Base-by-base conservation (phyloP, 2,113 vertebrate genomes). In the Aphelocoma coerulescens region DNA sequence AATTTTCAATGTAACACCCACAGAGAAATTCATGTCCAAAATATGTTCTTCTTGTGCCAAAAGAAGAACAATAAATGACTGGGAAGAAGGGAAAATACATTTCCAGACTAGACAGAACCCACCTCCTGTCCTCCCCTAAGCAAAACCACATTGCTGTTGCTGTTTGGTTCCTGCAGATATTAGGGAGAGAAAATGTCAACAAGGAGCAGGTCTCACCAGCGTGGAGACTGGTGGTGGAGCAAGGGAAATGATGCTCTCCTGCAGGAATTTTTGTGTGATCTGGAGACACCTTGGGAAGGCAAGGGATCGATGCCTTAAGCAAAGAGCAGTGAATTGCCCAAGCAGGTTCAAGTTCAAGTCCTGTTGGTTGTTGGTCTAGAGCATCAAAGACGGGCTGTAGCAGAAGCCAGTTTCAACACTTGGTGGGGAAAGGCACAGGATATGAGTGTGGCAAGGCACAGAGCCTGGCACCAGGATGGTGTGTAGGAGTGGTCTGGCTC, bases 1-100 rank as follows among this genome's bases (percentile, higher is more conserved):
- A 82, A 94, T 95, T 96, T 95, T 80, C 89, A 94, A 30, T 37
- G 49, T 78, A 95, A 95, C 96, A 95, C 94, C 96, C 94, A 96
- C 95, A 77, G 89, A 97, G 87, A 96, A 93, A 94, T 91, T 97
- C 95, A 95, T 1, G 13, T 95, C 89, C 78, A 97, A 97, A 97
- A 75, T 93, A 97, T 94, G 95, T 82, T 82, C 77, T 89, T 91
- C 78, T 95, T 54, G 54, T 96, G 95, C 95, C 96, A 96, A 91
- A 93, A 96, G 84, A 95, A 95, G 87, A 96, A 96, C 95, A 96
- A 95, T 96, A 94, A 95, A 92, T 8, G 86, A 89, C 77, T 89
- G 80, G 83, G 91, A 91, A 92, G 76, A 81, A 81, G 80, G 37
- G 65, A 93, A 92, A 95, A 93, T 75, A 30, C 44, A 55, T 84